A percentile compares a stretch with the other conserved stretches of the same genome.
Evolutionary conservation across 2,797 vertebrate species (phyloP).

Genomic region (Holocentrus rufus): DNA sequence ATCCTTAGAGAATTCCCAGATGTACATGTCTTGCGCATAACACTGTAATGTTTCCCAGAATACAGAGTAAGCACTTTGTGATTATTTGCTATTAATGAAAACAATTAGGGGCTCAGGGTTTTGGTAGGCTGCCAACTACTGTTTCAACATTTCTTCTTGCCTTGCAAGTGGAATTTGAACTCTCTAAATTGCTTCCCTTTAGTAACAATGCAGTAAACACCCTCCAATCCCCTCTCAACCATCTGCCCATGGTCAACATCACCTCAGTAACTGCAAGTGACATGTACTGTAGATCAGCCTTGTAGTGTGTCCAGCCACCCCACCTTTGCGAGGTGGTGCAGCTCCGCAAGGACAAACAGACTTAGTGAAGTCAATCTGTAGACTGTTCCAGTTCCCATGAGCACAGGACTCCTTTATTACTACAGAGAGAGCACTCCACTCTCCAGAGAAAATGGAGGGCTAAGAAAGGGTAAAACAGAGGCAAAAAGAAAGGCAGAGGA

Average conservation of each 20-base stretch:
- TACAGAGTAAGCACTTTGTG: constrained; percentile 71
- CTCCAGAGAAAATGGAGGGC: constrained; percentile 23
- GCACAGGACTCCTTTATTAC: constrained; percentile 51
- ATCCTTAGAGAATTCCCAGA: constrained; percentile 73
- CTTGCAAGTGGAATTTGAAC: constrained; percentile 76
- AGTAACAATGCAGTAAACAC: constrained; percentile 78
- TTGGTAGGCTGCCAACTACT: constrained; percentile 79
- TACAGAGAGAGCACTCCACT: constrained; percentile 9
- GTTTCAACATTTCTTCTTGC: constrained; percentile 72
- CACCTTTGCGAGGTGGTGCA: constrained; percentile 64
- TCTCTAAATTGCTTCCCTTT: constrained; percentile 77
- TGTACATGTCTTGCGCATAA: constrained; percentile 67
- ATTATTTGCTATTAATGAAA: constrained; percentile 81
- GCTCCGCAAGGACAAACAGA: constrained; percentile 60
- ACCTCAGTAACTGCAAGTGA: constrained; percentile 72
- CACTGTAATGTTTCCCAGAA: constrained; percentile 73
- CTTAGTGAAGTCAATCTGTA: constrained; percentile 49
- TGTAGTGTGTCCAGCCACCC: constrained; percentile 65
- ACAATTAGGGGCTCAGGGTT: constrained; percentile 75
- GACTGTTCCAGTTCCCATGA: constrained; percentile 56
- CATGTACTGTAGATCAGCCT: constrained; percentile 70
- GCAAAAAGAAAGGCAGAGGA: constrained; percentile 14
- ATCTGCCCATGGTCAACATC: constrained; percentile 78
- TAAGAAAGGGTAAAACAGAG: constrained; percentile 38
- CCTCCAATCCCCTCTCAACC: constrained; percentile 67